Percentiles rank a stretch among this genome's conserved stretches.
These are phyloP conservation scores for Rhynchopsitta pachyrhyncha DNA, from an alignment of 2,113 vertebrate genomes.

Conservation along the genomic window DNA sequence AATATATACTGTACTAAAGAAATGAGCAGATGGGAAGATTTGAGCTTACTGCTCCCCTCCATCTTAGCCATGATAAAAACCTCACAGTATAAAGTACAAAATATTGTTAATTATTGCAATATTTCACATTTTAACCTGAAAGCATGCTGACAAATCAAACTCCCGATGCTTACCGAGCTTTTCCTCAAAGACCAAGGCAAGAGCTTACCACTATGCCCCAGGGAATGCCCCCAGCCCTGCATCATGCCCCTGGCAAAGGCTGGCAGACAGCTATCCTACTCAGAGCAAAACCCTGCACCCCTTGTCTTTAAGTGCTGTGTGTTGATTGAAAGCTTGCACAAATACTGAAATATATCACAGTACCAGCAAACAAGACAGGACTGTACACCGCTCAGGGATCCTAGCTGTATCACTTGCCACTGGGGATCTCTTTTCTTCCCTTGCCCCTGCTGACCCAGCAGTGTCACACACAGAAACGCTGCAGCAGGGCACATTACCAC, in stretches of 20 bases:
- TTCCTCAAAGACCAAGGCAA: not conserved
- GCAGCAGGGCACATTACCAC: rapidly evolving
- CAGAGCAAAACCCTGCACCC: not conserved
- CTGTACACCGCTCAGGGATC: not conserved
- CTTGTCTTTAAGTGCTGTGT: not conserved
- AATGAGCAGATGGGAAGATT: not conserved
- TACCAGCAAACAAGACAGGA: not conserved
- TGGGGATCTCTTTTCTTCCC: not conserved
- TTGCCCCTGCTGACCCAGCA: rapidly evolving
- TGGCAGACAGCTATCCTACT: not conserved
- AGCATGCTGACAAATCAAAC: not conserved
- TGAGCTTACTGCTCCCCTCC: not conserved
- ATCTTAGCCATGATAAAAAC: not conserved
- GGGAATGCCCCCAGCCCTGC: not conserved
- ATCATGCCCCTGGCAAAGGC: not conserved
- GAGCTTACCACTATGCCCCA: not conserved
- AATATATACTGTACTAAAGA: not conserved
- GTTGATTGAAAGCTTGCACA: not conserved
- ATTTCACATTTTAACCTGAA: not conserved
- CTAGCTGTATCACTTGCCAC: not conserved
- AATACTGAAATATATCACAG: not conserved
- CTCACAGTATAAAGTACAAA: not conserved
- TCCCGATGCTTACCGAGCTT: not conserved
- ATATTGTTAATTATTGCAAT: not conserved
- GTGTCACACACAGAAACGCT: not conserved